Conservation (phyloP, 1,140 invertebrate genomes). For the Varroa destructor region DNA sequence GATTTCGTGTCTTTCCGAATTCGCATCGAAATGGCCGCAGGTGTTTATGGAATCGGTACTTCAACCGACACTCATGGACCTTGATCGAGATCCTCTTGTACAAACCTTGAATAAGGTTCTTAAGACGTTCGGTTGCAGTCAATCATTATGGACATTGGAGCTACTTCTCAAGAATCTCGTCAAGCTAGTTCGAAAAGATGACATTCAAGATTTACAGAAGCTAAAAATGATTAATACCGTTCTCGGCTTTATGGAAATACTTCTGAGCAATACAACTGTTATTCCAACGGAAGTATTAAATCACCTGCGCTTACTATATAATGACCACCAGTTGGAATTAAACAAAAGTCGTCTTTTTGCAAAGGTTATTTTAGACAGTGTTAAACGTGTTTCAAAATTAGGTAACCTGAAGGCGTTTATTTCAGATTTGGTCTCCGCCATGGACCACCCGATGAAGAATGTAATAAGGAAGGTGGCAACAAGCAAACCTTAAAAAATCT, state of each 20-base stretch:
- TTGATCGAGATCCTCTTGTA: not conserved
- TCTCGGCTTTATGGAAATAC: too few species aligned
- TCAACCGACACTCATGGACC: not conserved
- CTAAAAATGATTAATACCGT: too few species aligned
- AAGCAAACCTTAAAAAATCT: not conserved
- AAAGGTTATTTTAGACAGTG: not conserved
- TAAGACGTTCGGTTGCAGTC: not conserved
- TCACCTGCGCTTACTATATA: not conserved
- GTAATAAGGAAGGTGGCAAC: not conserved
- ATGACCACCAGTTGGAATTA: not conserved
- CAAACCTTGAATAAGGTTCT: not conserved
- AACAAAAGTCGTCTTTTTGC: conserved; percentile 4
- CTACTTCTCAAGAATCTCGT: not conserved
- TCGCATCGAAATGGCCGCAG: conserved; percentile 2
- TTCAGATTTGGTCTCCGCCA: not conserved
- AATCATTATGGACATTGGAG: not conserved
- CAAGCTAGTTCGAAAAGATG: not conserved
- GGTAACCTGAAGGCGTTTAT: not conserved
- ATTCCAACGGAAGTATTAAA: not conserved
- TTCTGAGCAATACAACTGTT: too few species aligned
- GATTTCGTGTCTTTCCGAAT: not conserved
- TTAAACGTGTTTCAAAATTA: not conserved
- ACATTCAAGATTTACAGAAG: too few species aligned
- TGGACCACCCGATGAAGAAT: conserved; percentile 18
- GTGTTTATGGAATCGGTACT: conserved; percentile 1